These are phyloP conservation scores for Lanius collurio DNA, from an alignment of 2,113 vertebrate species.

Conservation along the genomic window DNA sequence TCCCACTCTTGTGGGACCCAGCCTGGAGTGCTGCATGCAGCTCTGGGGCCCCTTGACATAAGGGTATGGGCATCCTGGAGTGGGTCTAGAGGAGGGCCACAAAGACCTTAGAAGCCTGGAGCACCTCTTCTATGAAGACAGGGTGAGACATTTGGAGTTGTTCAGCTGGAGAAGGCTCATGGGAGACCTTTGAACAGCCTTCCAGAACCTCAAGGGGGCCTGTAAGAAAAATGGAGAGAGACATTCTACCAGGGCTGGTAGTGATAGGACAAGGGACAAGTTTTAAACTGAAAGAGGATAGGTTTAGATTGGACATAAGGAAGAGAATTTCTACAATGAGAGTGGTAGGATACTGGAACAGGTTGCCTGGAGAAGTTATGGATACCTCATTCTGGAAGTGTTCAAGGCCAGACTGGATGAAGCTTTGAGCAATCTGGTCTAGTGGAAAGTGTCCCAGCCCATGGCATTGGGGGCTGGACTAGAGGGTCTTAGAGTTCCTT, in stretches of 20 bases:
- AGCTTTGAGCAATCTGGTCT: neutral
- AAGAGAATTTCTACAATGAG: neutral
- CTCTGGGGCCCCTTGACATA: neutral
- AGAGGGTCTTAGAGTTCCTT: neutral
- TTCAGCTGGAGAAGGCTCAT: neutral
- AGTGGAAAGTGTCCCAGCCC: neutral
- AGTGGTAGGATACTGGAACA: neutral
- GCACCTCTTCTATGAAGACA: neutral
- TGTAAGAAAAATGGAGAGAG: neutral
- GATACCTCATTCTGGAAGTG: neutral
- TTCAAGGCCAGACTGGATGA: neutral
- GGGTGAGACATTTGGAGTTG: neutral
- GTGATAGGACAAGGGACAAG: neutral
- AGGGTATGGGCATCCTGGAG: neutral
- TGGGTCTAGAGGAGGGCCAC: neutral
- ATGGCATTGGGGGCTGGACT: neutral
- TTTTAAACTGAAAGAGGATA: neutral
- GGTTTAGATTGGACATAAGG: neutral
- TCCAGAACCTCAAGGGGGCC: neutral
- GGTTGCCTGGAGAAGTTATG: neutral
- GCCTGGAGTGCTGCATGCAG: neutral
- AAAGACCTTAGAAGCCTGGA: neutral
- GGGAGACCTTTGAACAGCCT: neutral
- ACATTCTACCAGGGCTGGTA: neutral
- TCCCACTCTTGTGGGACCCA: neutral